Conservation (phyloP, 2,888 invertebrate species). For the Rutpela maculata region DNA sequence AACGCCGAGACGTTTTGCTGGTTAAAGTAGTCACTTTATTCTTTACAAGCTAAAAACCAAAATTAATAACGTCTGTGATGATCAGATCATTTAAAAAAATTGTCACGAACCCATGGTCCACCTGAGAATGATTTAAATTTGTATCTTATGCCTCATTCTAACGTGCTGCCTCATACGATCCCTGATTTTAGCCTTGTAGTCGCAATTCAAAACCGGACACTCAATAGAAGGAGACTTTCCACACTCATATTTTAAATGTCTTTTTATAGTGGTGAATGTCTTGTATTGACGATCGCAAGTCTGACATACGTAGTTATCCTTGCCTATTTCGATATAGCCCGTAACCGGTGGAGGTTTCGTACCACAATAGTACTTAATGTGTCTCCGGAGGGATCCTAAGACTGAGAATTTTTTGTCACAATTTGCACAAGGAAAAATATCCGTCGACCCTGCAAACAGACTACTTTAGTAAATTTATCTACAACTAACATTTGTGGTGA, state of each 20-base stretch:
- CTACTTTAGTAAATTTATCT: conserved; percentile 1
- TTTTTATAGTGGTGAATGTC: conserved; percentile 61
- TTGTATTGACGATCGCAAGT: conserved; percentile 59
- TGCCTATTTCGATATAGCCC: conserved; percentile 57
- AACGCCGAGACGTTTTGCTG: no score
- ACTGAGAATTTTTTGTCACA: conserved; percentile 59
- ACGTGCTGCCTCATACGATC: conserved; percentile 66
- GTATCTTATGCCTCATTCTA: conserved; percentile 63
- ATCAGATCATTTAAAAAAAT: no score
- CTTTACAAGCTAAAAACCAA: no score
- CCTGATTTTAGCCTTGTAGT: conserved; percentile 64
- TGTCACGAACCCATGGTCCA: no score
- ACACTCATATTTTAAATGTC: conserved; percentile 66
- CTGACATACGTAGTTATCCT: conserved; percentile 52
- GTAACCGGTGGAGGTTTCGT: conserved; percentile 63
- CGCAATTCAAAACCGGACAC: conserved; percentile 63
- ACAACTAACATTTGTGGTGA: not conserved
- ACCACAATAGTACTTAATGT: conserved; percentile 61
- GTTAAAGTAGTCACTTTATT: no score
- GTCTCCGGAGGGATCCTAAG: conserved; percentile 57
- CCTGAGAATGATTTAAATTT: conserved; percentile 23
- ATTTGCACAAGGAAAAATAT: conserved; percentile 50
- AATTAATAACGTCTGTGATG: no score
- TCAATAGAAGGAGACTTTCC: conserved; percentile 62
- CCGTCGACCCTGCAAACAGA: conserved; percentile 37